Conservation (phyloP, 2,888 invertebrate genomes). For the Mesopsocus fuscifrons region DNA sequence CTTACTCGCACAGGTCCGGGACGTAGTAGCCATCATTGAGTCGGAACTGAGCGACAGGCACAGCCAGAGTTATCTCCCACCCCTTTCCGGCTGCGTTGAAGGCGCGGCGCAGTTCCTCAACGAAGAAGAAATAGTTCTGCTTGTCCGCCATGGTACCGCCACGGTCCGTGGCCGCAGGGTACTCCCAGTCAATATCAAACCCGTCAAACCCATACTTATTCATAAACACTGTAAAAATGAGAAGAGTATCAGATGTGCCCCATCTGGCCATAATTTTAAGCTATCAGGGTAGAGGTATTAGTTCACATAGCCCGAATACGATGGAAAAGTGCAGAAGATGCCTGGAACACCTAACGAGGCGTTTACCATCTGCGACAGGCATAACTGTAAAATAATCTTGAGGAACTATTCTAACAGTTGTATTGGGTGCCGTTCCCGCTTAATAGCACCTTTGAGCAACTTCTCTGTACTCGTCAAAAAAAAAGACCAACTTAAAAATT, state of each 20-base stretch:
- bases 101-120: slow-evolving; percentile 59
- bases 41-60: slow-evolving; percentile 70
- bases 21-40: slow-evolving; percentile 81
- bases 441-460: too few species aligned
- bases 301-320: too few species aligned
- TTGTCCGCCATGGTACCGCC: slow-evolving; percentile 72
- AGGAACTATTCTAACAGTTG: too few species aligned
- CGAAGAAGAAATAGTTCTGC: slow-evolving; percentile 60
- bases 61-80: slow-evolving; percentile 82
- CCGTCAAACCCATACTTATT: slow-evolving; percentile 63
- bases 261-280: too few species aligned
- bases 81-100: slow-evolving; percentile 53
- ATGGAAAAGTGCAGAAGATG: too few species aligned
- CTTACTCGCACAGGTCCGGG: slow-evolving; percentile 72
- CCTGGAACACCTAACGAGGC: too few species aligned
- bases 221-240: slow-evolving; percentile 59
- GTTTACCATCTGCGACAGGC: too few species aligned
- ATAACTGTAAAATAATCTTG: too few species aligned
- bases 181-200: slow-evolving; percentile 80
- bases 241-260: too few species aligned
- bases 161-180: slow-evolving; percentile 72
- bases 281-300: too few species aligned
- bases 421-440: too few species aligned
- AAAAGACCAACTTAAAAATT: slow-evolving; percentile 13
- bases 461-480: too few species aligned